Evolutionary conservation across 2,113 vertebrate genomes (phyloP), one percentile per base, ranked within the genome.

Genomic region (Cyanistes caeruleus): DNA sequence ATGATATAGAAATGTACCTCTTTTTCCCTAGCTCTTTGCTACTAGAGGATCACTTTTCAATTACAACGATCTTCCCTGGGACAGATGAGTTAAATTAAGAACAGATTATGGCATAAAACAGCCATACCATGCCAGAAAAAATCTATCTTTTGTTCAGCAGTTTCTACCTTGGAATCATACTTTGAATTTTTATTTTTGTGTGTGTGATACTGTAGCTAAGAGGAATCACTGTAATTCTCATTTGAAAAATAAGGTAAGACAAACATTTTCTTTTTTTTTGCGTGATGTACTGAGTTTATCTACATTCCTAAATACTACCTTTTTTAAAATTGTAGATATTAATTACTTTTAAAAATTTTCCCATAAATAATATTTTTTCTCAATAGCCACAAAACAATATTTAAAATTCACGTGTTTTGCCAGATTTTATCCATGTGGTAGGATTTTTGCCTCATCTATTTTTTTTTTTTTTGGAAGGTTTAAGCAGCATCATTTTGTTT

Each of bases 51-150:
- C 31, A 35, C 86, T 92, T 96, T 95, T 90, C 92, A 78, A 69
- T 78, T 93, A 70, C 37, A 53, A 4, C 1, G 18, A 84, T 94
- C 80, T 89, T 94, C 73, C 35, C 46, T 62, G 74, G 87, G 81
- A 92, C 80, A 90, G 56, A 64, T 90, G 75, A 96, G 35, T 67
- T 92, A 93, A 89, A 90, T 93, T 96, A 90, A n/a, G 69, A 94
- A 24, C 93, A 96, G 88, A 90, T 87, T 69, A 81, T 89, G 62
- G 60, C 69, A 73, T 84, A 90, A 93, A 92, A 68, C 27, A 90
- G 33, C 39, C 75, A 67, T 91, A 77, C 28, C 14, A 28, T 18
- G 25, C 48, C 72, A 94, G 76, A 81, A 90, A 39, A 93, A 91
- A 84, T 51, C 28, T 84, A 19, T 78, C 75, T 88, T 87, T 93